Evolutionary conservation across 2,113 vertebrate species (phyloP), one percentile per base, ranked within the genome.

Genomic region (Cichladusa arquata): DNA sequence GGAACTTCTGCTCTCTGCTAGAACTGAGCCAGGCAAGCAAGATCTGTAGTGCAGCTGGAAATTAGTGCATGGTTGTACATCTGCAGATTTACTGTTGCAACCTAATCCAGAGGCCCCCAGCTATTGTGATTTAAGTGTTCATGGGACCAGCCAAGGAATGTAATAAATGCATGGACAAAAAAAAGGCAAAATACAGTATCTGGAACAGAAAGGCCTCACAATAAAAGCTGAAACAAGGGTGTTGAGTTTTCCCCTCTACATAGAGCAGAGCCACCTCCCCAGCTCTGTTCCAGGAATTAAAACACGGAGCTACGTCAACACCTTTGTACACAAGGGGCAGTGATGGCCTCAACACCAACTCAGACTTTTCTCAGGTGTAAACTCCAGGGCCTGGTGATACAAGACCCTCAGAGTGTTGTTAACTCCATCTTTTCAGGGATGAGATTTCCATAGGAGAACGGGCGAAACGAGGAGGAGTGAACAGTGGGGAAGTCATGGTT

Each of bases 391-490:
- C 26, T 80, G 38, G 13, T 20, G 36, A 28, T 42, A 33, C 38
- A 48, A 48, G 51, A 51, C 7, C 19, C 33, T 44, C 36, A 2
- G 0, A 3, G 17, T 6, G 2, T 19, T 19, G n/a, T 25, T 5
- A 64, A 22, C 11, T 42, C 51, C 10, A 8, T 13, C 4, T 4
- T 48, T 71, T 44, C 53, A 76, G 44, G 57, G 34, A 31, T 80
- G 76, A 34, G 64, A 5, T 44, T 79, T 34, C 76, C 8, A 3
- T 7, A 4, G 40, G 44, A 45, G 36, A 69, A 33, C 1, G 1
- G 57, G 58, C 4, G 19, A 58, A 50, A 48, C 15, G 8, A 24
- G 0, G 0, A 56, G 23, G 17, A 74, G 15, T 1, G 1, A 76
- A 33, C 26, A 50, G 7, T 3, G 47, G 56, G 28, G 25, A 48